These are phyloP conservation scores for Eupeodes luniger DNA, from an alignment of 2,888 invertebrate species.

Conservation along the genomic window DNA sequence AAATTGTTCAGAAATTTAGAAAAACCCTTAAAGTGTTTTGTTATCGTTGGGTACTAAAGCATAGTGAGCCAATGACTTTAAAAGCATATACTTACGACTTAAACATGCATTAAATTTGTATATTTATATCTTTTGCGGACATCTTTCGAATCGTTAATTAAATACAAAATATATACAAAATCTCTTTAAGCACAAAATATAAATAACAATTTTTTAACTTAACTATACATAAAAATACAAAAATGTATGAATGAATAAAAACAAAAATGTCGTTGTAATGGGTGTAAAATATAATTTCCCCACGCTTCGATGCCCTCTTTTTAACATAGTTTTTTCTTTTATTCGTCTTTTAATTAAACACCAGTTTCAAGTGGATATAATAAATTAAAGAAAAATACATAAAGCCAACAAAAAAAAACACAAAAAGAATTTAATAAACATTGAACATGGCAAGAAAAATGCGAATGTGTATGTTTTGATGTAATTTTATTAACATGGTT, in stretches of 20 bases:
- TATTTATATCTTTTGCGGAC: not conserved
- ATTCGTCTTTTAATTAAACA: slow-evolving; percentile 24
- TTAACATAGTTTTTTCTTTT: not conserved
- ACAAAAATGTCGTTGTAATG: slow-evolving; percentile 8
- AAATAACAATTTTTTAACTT: not conserved
- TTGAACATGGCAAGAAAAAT: slow-evolving; percentile 5
- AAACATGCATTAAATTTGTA: not conserved
- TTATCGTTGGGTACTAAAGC: too few species aligned
- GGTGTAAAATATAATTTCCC: slow-evolving; percentile 11
- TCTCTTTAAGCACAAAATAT: not conserved
- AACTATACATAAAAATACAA: not conserved
- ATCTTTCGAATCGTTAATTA: slow-evolving; percentile 19
- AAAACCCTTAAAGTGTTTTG: too few species aligned
- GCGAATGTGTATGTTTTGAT: slow-evolving; percentile 1
- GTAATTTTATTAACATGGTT: slow-evolving; percentile 25
- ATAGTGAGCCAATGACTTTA: not conserved
- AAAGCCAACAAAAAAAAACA: not conserved
- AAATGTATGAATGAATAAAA: slow-evolving; percentile 24
- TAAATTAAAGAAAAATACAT: not conserved
- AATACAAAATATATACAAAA: not conserved
- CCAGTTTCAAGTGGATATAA: slow-evolving; percentile 8
- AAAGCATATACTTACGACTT: not conserved
- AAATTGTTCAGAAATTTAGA: too few species aligned
- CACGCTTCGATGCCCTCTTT: slow-evolving; percentile 15
- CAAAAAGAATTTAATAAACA: not conserved